Base-by-base conservation (phyloP, 2,797 vertebrate genomes). In the Monodelphis domestica region DNA sequence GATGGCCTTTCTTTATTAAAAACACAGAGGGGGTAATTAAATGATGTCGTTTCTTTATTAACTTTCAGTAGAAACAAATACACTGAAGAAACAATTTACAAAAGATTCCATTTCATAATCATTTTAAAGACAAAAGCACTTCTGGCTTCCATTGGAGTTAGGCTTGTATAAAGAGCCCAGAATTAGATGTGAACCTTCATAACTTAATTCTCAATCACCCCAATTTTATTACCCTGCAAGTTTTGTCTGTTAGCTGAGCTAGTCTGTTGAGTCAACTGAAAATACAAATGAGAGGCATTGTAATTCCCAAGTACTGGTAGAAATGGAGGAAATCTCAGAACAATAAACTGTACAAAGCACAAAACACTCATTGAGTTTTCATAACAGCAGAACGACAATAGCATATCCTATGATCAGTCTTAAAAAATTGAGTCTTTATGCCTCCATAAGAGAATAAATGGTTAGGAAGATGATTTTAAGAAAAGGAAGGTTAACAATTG, bases 281-380 rank as follows among this genome's bases (percentile, higher is more conserved):
- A 88, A 94, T 52, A 78, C 3, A 53, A 88, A 53, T 50, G 52
- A 93, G 30, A 29, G 7, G 12, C 84, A 89, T 54, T 33, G 28
- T 70, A 55, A 92, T 89, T 59, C 78, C 70, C 29, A 93, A 90
- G 6, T 56, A 24, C 1, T 7, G 56, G 14, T 24, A 55, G 89
- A 93, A 54, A 92, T 0, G 87, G 53, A 94, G n/a, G 54, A 96
- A 93, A 87, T 54, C 92, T 89, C 90, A 14, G 30, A 97, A 94
- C 53, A 95, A 95, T 29, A 92, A 94, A 96, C 45, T 54, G n/a
- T 93, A 78, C 29, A 50, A 95, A 12, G 87, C 91, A 91, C 50
- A 94, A 45, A 94, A 52, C 38, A 96, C 93, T 96, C 84, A 89
- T 54, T 89, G 54, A 95, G 53, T 7, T 63, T 92, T 55, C 91